A percentile compares a stretch with the other conserved stretches of the same genome.
Evolutionary conservation across 2,797 vertebrate species (phyloP).

Genomic region (Streptopelia turtur): DNA sequence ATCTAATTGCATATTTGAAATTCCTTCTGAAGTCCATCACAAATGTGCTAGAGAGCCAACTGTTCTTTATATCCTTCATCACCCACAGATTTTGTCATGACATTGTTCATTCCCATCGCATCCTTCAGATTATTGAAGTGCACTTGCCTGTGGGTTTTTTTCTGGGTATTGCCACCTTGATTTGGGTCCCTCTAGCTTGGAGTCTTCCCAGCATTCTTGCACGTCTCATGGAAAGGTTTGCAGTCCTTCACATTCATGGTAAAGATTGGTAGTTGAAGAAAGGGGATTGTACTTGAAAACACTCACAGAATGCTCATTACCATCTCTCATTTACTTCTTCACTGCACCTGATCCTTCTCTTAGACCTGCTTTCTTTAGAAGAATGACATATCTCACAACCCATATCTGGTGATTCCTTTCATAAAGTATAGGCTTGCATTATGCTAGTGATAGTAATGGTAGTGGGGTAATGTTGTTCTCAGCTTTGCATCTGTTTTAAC

Average conservation of each 20-base stretch:
- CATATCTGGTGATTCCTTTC: neutral
- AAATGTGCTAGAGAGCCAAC: neutral
- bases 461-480: neutral
- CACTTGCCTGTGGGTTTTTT: neutral
- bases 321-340: neutral
- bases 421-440: neutral
- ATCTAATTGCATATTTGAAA: constrained; percentile 9
- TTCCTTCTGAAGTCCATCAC: neutral
- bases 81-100: neutral
- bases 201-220: neutral
- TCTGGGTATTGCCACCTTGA: neutral
- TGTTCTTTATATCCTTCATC: neutral
- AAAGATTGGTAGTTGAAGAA: neutral
- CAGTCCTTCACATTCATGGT: accelerated
- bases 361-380: neutral
- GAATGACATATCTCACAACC: neutral
- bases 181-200: neutral
- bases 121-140: neutral
- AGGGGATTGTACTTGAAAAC: neutral
- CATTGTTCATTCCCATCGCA: neutral
- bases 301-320: neutral
- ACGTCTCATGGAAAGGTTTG: neutral
- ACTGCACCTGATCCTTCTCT: neutral
- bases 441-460: neutral
- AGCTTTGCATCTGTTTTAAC: neutral